Base-by-base conservation (phyloP, 1,140 invertebrate genomes). In the Himalopsyche phryganea region DNA sequence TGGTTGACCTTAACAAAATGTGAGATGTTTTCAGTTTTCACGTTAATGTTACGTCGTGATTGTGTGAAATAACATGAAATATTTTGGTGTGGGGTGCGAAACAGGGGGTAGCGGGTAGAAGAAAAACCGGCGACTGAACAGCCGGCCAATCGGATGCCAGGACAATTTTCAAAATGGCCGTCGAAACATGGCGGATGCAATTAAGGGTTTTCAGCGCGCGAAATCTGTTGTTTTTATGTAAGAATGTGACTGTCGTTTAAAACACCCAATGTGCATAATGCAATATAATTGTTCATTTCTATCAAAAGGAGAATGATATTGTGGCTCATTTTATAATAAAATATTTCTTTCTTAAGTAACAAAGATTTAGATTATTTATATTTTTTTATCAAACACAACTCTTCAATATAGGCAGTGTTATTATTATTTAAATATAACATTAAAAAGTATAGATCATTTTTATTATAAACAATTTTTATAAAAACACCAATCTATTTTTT, bases 111-210 rank as follows among this genome's bases (percentile, higher is more conserved):
- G 23, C 23, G 23, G 23, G 23, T 28, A 28, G 23, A 28, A 28
- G 52, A 35, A 19, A 53, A 45, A 41, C 28, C 44, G 58, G 46
- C 40, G 35, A 14, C 54, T 51, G 44, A 36, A 28, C 47, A 15
- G 46, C 38, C 50, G 50, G 57, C 60, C 48, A 52, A 52, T 58
- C 49, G 41, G 33, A 20, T 23, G 52, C 32, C 47, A 52, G 46
- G 17, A 23, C 18, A 20, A 18, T 42, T 50, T 54, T 54, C 60
- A 62, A 62, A 62, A 62, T 62, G 60, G 60, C 60, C 60, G 60
- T 42, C 50, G 17, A 33, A 56, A 50, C 17, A 62, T 62, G 60
- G 60, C 54, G 42, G 53, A n/a, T 44, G 44, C 45, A 35, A 44
- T 45, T 53, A 46, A 45, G 51, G 41, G 41, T 45, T 45, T 18